phyloP scores from a whole-genome alignment of 1,140 invertebrate genomes.

The Musca domestica region DNA sequence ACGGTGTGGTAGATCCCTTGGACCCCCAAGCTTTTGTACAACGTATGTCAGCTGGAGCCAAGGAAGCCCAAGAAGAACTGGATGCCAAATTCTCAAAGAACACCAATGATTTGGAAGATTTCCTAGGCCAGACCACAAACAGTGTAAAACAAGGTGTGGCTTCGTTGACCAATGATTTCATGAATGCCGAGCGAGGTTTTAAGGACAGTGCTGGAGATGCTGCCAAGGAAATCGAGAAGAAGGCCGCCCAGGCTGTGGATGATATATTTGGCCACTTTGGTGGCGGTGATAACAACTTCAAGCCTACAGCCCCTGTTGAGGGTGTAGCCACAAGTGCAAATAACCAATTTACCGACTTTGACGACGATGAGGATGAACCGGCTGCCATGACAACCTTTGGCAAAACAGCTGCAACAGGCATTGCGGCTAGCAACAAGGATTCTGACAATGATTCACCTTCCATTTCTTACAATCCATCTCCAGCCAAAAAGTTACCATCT shows the following conservation, averaged over 20 bases:
- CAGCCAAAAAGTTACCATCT: constrained; percentile 46
- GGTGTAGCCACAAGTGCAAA: background rate
- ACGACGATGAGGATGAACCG: constrained; percentile 31
- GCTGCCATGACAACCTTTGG: constrained; percentile 24
- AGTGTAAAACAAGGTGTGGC: constrained; percentile 35
- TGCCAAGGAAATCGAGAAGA: constrained; percentile 5
- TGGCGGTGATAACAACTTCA: constrained; percentile 29
- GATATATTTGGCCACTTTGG: constrained; percentile 23
- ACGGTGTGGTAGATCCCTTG: constrained; percentile 28
- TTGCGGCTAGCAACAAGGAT: constrained; percentile 35
- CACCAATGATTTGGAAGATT: constrained; percentile 41
- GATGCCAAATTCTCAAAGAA: constrained; percentile 44
- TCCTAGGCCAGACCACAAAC: constrained; percentile 33
- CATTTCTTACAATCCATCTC: constrained; percentile 43
- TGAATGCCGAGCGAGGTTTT: constrained; percentile 45
- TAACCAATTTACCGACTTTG: constrained; percentile 29
- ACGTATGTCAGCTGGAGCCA: constrained; percentile 44
- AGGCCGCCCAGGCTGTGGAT: constrained; percentile 23
- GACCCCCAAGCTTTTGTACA: constrained; percentile 45
- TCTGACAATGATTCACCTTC: constrained; percentile 48
- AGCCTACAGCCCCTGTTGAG: constrained; percentile 17
- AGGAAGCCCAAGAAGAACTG: constrained; percentile 44
- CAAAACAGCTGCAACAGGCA: constrained; percentile 20
- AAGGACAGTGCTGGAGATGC: constrained; percentile 25
- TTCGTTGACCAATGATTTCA: constrained; percentile 41